These are phyloP conservation scores for Poecile atricapillus DNA, from an alignment of 2,113 vertebrate species.

Conservation along the genomic window DNA sequence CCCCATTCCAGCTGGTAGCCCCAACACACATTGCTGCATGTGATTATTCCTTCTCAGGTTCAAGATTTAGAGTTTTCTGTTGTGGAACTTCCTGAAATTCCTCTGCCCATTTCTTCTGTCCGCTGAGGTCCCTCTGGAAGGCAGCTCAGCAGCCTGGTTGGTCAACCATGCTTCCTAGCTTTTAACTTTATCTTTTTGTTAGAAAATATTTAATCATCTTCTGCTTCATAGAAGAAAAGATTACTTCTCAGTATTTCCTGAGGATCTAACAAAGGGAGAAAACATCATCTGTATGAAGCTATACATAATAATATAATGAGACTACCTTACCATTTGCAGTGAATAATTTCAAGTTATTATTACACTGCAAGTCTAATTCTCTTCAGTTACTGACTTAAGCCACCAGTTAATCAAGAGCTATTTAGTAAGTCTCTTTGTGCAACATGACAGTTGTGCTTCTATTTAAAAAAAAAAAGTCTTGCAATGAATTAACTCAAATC, in stretches of 20 bases:
- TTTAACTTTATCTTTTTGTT: neutral
- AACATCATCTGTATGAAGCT: neutral
- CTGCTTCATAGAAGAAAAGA: neutral
- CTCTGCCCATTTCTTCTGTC: neutral
- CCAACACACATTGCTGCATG: rapidly evolving
- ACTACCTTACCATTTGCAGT: neutral
- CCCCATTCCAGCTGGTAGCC: neutral
- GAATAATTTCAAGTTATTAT: neutral
- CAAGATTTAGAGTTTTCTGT: neutral
- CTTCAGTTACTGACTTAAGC: neutral
- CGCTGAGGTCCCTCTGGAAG: neutral
- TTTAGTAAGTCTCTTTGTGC: neutral
- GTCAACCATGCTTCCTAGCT: neutral
- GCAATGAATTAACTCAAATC: neutral
- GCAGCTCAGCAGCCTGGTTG: neutral
- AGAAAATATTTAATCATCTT: neutral
- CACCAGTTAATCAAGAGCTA: neutral
- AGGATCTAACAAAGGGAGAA: neutral
- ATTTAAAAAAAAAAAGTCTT: neutral
- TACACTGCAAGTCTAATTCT: neutral
- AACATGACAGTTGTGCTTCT: neutral
- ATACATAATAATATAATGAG: neutral
- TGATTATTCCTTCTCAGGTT: neutral
- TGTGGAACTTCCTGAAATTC: neutral
- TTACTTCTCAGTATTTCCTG: neutral